These are phyloP conservation scores for Hemaris fuciformis DNA, from an alignment of 2,888 invertebrate species.

Conservation along the genomic window DNA sequence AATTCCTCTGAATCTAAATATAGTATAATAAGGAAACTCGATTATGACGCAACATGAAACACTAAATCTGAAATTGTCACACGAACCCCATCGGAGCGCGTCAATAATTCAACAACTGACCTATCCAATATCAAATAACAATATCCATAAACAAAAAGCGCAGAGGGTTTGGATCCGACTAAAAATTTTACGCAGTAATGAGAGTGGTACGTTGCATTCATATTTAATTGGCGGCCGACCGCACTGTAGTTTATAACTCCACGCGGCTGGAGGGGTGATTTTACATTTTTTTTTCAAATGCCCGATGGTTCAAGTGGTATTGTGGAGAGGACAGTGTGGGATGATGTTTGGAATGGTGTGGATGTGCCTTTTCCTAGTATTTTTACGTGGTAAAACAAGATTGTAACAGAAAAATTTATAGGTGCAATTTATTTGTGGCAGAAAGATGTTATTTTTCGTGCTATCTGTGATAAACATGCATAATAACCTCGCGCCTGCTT, in stretches of 20 bases:
- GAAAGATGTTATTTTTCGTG: too few species aligned
- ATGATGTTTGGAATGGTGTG: constrained; percentile 31
- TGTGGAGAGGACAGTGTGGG: constrained; percentile 17
- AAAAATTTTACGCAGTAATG: constrained; percentile 18
- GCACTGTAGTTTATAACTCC: constrained; percentile 65
- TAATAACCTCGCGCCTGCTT: too few species aligned
- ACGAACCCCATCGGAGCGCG: background rate
- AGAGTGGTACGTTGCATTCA: constrained; percentile 16
- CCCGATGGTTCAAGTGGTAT: constrained; percentile 17
- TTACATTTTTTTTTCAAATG: constrained; percentile 65
- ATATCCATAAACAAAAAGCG: constrained; percentile 17
- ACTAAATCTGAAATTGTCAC: too few species aligned
- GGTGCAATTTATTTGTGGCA: too few species aligned
- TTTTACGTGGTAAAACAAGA: too few species aligned
- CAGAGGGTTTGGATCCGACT: constrained; percentile 11
- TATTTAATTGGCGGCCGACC: constrained; percentile 17
- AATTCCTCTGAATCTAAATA: too few species aligned
- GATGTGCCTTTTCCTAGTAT: constrained; percentile 32
- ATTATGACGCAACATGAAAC: too few species aligned
- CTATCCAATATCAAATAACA: constrained; percentile 18
- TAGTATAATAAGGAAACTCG: too few species aligned
- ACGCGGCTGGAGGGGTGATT: constrained; percentile 67
- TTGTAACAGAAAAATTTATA: too few species aligned
- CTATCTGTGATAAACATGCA: too few species aligned
- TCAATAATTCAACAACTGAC: constrained; percentile 14